phyloP scores from a whole-genome alignment of 2,797 vertebrate species.

The Epinephelus malabaricus region DNA sequence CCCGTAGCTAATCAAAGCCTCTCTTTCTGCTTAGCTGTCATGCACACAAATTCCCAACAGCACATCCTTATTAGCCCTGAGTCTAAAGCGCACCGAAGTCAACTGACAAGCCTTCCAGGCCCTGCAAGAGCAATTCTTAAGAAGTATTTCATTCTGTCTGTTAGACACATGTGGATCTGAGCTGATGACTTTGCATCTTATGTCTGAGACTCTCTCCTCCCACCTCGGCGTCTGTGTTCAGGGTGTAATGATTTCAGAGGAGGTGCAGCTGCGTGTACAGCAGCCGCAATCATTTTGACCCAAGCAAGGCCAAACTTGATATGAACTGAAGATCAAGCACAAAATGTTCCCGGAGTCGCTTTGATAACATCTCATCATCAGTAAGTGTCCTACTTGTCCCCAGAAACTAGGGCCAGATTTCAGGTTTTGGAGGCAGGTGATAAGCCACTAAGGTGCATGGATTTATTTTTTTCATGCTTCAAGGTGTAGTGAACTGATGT shows the following conservation, averaged over 20 bases:
- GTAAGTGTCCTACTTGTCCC: slow-evolving; percentile 29
- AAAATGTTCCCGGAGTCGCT: slow-evolving; percentile 27
- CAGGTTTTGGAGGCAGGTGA: slow-evolving; percentile 34
- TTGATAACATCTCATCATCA: slow-evolving; percentile 41
- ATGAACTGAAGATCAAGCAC: slow-evolving; percentile 27
- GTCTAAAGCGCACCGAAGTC: slow-evolving; percentile 76
- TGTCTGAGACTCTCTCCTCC: slow-evolving; percentile 60
- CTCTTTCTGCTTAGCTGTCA: slow-evolving; percentile 74
- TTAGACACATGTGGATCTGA: slow-evolving; percentile 55
- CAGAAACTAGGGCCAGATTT: slow-evolving; percentile 32
- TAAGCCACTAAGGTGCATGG: slow-evolving; percentile 37
- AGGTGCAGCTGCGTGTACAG: slow-evolving; percentile 12
- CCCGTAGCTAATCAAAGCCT: slow-evolving; percentile 73
- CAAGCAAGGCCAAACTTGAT: slow-evolving; percentile 36
- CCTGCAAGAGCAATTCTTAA: slow-evolving; percentile 58
- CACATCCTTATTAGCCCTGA: slow-evolving; percentile 81
- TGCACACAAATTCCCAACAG: slow-evolving; percentile 76
- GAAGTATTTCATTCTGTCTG: slow-evolving; percentile 66
- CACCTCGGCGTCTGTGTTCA: slow-evolving; percentile 36
- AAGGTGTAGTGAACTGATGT: slow-evolving; percentile 48
- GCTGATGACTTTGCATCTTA: slow-evolving; percentile 67
- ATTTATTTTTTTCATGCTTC: slow-evolving; percentile 27
- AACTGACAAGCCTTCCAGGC: slow-evolving; percentile 68
- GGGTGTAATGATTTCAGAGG: slow-evolving; percentile 37
- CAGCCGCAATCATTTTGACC: slow-evolving; percentile 39